These are phyloP conservation scores for Coleophora flavipennella DNA, from an alignment of 2,888 invertebrate genomes.

Conservation along the genomic window DNA sequence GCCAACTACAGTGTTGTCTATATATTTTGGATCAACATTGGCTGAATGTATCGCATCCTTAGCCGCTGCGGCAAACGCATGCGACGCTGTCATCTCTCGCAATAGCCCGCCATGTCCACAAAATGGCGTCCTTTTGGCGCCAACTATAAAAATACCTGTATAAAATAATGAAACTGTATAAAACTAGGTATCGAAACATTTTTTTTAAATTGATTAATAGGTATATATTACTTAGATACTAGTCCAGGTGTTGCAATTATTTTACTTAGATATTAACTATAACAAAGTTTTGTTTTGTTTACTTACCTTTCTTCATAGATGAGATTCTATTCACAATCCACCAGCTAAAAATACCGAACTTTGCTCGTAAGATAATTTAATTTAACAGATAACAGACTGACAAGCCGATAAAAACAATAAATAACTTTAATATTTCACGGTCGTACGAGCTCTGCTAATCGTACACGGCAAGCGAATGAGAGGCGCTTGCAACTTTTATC, in stretches of 20 bases:
- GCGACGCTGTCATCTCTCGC: conserved; percentile 45
- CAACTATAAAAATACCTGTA: conserved; percentile 53
- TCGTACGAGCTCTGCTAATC: background rate
- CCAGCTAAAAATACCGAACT: background rate
- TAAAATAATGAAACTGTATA: conserved; percentile 4
- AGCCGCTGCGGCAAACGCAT: conserved; percentile 52
- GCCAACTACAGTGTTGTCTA: conserved; percentile 51
- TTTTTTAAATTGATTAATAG: too few species aligned
- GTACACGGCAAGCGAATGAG: background rate
- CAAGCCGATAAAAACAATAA: too few species aligned
- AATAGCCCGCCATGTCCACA: conserved; percentile 50
- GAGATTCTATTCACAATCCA: conserved; percentile 1
- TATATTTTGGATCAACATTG: conserved; percentile 32
- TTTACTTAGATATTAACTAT: too few species aligned
- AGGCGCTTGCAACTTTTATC: background rate
- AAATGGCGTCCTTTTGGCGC: conserved; percentile 61
- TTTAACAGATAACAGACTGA: too few species aligned
- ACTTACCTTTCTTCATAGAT: too few species aligned
- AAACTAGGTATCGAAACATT: too few species aligned
- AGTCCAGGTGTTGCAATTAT: too few species aligned
- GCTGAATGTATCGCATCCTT: conserved; percentile 44
- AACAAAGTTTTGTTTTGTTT: too few species aligned
- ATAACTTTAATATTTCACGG: too few species aligned
- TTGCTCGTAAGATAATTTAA: too few species aligned
- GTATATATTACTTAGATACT: too few species aligned